Percentiles rank a stretch among this genome's conserved stretches.
phyloP scores from a whole-genome alignment of 2,888 invertebrate genomes.

The Coelopa pilipes region DNA sequence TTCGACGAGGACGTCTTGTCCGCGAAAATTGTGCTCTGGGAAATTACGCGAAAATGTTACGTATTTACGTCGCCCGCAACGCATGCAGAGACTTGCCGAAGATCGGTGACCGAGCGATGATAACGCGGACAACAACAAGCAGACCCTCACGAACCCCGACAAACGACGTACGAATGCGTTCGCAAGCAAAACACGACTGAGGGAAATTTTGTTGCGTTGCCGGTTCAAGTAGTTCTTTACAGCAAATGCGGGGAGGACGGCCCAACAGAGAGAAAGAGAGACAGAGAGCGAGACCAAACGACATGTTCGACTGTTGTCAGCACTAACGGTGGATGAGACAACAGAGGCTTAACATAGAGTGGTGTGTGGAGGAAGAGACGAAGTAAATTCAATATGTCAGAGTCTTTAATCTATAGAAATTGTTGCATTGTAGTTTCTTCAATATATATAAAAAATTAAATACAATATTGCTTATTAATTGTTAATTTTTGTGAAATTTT shows the following conservation, averaged over 20 bases:
- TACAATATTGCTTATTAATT: too few relatives aligned
- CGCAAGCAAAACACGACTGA: slow-evolving; percentile 42
- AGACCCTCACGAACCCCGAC: too few relatives aligned
- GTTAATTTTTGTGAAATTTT: too few relatives aligned
- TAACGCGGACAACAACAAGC: not conserved
- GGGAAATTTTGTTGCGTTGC: slow-evolving; percentile 39
- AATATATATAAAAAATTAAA: too few relatives aligned
- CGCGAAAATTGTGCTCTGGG: slow-evolving; percentile 9
- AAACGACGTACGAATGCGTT: slow-evolving; percentile 9
- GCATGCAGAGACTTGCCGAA: slow-evolving; percentile 8
- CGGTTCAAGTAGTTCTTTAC: slow-evolving; percentile 27
- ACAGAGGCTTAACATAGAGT: not conserved
- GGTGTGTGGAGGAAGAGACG: not conserved
- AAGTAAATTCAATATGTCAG: too few relatives aligned
- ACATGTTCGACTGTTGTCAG: not conserved
- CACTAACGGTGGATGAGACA: not conserved
- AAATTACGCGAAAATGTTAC: slow-evolving; percentile 8
- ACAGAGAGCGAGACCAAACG: not conserved
- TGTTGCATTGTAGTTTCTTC: too few relatives aligned
- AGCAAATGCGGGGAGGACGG: not conserved
- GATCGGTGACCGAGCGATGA: not conserved
- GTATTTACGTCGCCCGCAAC: slow-evolving; percentile 1
- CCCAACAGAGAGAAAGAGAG: not conserved
- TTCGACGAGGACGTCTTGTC: not conserved
- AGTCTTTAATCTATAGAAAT: too few relatives aligned